A percentile compares a stretch with the other conserved stretches of the same genome.
phyloP scores from a whole-genome alignment of 2,797 vertebrate species.

The Etheostoma nigrum region DNA sequence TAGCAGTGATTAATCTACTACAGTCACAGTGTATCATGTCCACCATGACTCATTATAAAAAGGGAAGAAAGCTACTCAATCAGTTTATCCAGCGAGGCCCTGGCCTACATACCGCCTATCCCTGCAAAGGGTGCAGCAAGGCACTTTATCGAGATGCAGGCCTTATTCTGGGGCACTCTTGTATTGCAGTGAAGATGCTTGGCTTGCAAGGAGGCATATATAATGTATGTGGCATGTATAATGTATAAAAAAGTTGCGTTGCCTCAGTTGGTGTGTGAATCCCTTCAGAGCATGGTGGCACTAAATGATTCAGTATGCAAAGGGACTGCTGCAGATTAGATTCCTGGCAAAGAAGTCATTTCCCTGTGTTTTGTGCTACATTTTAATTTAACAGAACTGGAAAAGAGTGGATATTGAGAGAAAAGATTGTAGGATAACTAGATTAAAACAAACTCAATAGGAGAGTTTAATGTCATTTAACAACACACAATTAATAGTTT shows the following conservation, averaged over 20 bases:
- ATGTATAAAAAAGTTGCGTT: conserved; percentile 80
- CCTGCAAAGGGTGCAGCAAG: conserved; percentile 12
- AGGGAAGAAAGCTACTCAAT: conserved; percentile 36
- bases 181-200: conserved; percentile 66
- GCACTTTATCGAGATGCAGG: conserved; percentile 46
- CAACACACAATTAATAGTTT: too few species aligned
- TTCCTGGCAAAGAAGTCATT: conserved; percentile 31
- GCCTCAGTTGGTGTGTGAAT: conserved; percentile 70
- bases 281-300: conserved; percentile 62
- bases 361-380: conserved; percentile 30
- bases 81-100: conserved; percentile 34
- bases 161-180: conserved; percentile 60
- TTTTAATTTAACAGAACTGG: conserved; percentile 17
- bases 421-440: neutral
- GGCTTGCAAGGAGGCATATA: conserved; percentile 78
- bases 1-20: conserved; percentile 27
- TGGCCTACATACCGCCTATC: conserved; percentile 61
- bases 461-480: too few species aligned
- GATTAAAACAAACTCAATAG: neutral
- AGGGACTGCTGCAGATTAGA: conserved; percentile 51
- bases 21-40: conserved; percentile 20
- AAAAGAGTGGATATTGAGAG: conserved; percentile 15
- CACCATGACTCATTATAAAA: conserved; percentile 41
- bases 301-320: conserved; percentile 79
- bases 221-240: conserved; percentile 84